Base-by-base conservation (phyloP, 2,797 vertebrate species). In the Jordanella pulchra region DNA sequence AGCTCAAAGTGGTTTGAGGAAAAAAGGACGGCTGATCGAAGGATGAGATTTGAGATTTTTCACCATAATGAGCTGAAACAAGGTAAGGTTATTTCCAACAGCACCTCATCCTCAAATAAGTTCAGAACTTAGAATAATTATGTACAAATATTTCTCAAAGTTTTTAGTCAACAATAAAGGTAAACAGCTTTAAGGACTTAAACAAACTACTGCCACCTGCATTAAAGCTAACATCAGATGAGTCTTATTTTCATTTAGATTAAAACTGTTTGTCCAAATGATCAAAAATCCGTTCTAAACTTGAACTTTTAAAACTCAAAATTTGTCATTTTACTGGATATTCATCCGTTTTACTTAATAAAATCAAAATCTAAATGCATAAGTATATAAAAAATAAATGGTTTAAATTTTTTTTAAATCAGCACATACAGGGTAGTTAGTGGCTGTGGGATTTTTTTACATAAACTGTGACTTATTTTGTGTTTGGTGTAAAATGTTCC, bases 1-100 rank as follows among this genome's bases (percentile, higher is more conserved):
- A 54, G 47, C 32, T 13, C 0, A 58, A 58, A 35, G n/a, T 12
- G 23, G 23, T 7, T 44, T 63, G 54, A 71, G 48, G 27, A n/a
- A 23, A 42, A 9, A 3, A 69, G 50, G 42, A 63, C 10, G 30
- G 58, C 67, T 53, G 30, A n/a, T 11, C 7, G 48, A 54, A 91
- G 69, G 66, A 91, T 88, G 86, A 87, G 64, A 76, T 84, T 89
- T 78, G 82, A 80, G 78, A 85, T 86, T 86, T 78, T 76, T 1
- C 39, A 80, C 27, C 75, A 10, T 51, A 87, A 84, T 61, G 86
- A 89, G 30, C 69, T 81, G 53, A 85, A 81, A 69, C 72, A 76
- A 82, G 88, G 92, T 92, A 91, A 50, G 87, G 45, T 6, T 44
- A 5, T 50, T 44, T 3, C 3, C 5, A 27, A 25, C 4, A 28